Percentiles rank a stretch among this genome's conserved stretches.
These are phyloP conservation scores for Mohoua ochrocephala DNA, from an alignment of 2,113 vertebrate genomes.

Conservation along the genomic window DNA sequence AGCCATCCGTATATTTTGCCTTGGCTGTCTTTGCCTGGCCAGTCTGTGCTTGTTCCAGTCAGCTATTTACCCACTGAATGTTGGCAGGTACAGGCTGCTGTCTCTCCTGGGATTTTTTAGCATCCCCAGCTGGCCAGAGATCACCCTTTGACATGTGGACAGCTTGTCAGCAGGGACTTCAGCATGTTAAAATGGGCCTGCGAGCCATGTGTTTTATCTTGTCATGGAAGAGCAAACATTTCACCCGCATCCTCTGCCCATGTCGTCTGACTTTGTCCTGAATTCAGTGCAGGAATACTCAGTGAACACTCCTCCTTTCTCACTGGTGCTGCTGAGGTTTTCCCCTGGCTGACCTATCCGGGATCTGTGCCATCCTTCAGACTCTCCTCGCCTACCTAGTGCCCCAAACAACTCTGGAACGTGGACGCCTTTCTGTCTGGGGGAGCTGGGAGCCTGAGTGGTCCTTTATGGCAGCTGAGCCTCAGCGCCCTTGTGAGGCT, in stretches of 20 bases:
- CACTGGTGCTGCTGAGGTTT: background rate
- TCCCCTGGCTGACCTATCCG: accelerated
- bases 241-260: accelerated
- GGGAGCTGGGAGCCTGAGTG: background rate
- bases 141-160: background rate
- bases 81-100: background rate
- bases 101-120: background rate
- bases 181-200: background rate
- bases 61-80: background rate
- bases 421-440: accelerated
- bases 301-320: background rate
- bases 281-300: background rate
- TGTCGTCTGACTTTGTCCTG: background rate
- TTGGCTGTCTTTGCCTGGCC: background rate
- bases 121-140: background rate
- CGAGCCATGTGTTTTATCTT: background rate
- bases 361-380: background rate
- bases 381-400: background rate
- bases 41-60: background rate
- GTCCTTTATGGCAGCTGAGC: background rate
- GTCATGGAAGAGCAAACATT: background rate
- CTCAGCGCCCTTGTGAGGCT: background rate
- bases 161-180: background rate
- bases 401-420: accelerated
- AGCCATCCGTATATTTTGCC: background rate